Base-by-base conservation (phyloP, 2,888 invertebrate genomes). In the Drosophila tripunctata region DNA sequence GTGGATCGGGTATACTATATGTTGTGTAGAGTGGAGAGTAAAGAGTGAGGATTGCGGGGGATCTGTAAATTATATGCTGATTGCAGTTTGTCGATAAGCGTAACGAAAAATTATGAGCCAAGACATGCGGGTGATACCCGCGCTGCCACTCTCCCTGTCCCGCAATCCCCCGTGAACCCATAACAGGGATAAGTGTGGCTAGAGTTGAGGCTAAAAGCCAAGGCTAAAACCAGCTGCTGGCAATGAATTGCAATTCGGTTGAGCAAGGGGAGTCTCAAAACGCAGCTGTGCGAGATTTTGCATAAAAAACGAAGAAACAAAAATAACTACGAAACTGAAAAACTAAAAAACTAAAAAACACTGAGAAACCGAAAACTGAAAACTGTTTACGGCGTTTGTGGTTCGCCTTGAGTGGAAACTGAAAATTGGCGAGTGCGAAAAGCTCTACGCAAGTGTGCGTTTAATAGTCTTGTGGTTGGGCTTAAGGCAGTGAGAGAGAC, bases 71-170 rank as follows among this genome's bases (percentile, higher is more conserved):
- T 86, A 77, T 81, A 79, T 77, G 87, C 78, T 79, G 81, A 82
- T 82, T 82, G 87, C 78, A 83, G 78, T 80, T 68, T 50, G 67
- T 50, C 67, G 87, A 82, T 82, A 82, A 82, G 87, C 84, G 69
- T 60, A 68, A 72, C 72, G 67, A 74, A 76, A 76, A 82, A 80
- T 82, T 83, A 82, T 86, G 81, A 68, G 74, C 66, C 84, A 67
- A 67, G 67, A 63, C 84, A 87, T 82, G 87, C 81, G 81, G 78
- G 81, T 67, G 76, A 78, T 78, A n/a, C n/a, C n/a, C n/a, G n/a
- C 10, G 27, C 27, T 27, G 1, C 27, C 2, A 7, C 8, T 10
- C 10, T 27, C 0, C 27, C 22, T 1, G 1, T 22, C 27, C 27
- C 10, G 3, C 10, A n/a, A n/a, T 27, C 10, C 27, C 10, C 69